Evolutionary conservation across 2,113 vertebrate species (phyloP).

Genomic region (Oryzias celebensis): DNA sequence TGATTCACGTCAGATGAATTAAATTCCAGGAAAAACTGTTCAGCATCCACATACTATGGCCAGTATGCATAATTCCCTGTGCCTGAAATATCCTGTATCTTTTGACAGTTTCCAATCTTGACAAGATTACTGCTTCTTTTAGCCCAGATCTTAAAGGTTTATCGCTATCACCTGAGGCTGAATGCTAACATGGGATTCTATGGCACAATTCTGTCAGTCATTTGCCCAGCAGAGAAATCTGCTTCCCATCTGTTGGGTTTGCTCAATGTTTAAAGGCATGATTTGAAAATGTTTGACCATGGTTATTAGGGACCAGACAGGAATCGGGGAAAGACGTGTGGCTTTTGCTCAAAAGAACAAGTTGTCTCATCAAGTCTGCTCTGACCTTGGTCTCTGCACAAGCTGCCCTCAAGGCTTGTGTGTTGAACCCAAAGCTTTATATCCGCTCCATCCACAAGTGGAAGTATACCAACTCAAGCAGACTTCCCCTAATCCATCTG

Average conservation of each 20-base stretch:
- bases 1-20: not conserved
- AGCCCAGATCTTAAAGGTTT: not conserved
- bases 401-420: too few relatives aligned
- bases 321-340: too few relatives aligned
- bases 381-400: too few relatives aligned
- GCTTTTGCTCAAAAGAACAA: too few relatives aligned
- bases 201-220: not conserved
- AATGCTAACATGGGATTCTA: not conserved
- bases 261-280: not conserved
- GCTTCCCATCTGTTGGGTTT: not conserved
- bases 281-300: not conserved
- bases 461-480: too few relatives aligned
- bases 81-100: not conserved
- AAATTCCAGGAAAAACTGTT: not conserved
- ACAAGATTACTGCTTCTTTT: not conserved
- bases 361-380: too few relatives aligned
- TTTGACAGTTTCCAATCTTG: not conserved
- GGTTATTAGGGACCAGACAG: not conserved
- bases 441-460: too few relatives aligned
- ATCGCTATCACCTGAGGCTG: conserved; percentile 1
- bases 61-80: not conserved
- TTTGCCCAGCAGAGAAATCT: not conserved
- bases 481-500: too few relatives aligned
- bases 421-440: too few relatives aligned
- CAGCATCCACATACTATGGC: not conserved